Conservation (phyloP, 2,113 vertebrate species). For the Coracopsis vasa region DNA sequence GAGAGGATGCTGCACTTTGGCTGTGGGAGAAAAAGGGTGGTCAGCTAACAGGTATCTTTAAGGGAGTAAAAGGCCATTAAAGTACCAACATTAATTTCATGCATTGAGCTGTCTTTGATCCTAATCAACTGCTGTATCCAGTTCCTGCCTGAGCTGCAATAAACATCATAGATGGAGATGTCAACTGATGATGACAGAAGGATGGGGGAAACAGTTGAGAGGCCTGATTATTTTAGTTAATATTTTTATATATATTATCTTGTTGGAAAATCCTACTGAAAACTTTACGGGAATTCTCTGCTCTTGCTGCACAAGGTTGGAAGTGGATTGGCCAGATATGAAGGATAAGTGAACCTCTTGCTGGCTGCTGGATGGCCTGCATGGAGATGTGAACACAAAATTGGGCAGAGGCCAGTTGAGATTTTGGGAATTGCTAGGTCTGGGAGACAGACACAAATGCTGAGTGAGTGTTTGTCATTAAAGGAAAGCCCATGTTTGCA, state of each 20-base stretch:
- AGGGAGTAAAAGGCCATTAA: neutral
- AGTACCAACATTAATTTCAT: neutral
- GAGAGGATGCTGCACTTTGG: neutral
- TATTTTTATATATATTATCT: neutral
- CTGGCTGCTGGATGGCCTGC: neutral
- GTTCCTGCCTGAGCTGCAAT: neutral
- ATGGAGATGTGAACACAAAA: neutral
- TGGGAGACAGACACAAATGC: neutral
- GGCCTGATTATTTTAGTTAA: rapidly evolving
- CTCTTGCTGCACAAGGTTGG: neutral
- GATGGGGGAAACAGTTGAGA: neutral
- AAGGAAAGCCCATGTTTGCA: neutral
- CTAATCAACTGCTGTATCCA: neutral
- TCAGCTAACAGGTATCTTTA: neutral
- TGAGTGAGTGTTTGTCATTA: neutral
- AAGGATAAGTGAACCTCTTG: neutral
- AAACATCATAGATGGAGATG: neutral
- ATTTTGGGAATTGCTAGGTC: neutral
- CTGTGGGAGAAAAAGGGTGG: neutral
- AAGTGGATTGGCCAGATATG: neutral
- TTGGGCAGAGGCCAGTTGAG: neutral
- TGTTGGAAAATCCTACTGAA: neutral
- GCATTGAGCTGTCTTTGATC: neutral
- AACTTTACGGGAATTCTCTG: neutral
- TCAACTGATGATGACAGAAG: neutral